Conservation (phyloP, 2,113 vertebrate species). For the Cinclus cinclus region DNA sequence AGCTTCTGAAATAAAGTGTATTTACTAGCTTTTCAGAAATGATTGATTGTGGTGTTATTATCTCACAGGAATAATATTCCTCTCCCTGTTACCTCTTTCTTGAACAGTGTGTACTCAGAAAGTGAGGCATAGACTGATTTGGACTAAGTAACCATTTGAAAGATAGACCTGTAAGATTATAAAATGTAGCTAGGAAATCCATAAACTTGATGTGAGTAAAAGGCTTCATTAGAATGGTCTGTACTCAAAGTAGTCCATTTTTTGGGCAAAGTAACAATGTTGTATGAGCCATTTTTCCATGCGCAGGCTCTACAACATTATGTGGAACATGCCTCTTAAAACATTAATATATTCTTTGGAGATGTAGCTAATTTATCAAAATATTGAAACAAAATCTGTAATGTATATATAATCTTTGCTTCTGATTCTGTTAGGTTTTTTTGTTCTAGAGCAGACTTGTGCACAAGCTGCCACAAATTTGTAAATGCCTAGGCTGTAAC, state of each 20-base stretch:
- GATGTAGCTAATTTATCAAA: not conserved
- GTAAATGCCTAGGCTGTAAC: not conserved
- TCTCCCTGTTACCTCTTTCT: not conserved
- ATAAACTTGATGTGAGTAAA: not conserved
- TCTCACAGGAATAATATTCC: not conserved
- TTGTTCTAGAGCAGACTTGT: not conserved
- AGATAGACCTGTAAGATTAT: not conserved
- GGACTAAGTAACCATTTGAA: not conserved
- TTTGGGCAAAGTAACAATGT: not conserved
- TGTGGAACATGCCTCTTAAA: not conserved
- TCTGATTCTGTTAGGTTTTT: not conserved
- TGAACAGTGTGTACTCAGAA: not conserved
- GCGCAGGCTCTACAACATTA: not conserved
- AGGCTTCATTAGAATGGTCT: not conserved
- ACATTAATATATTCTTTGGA: not conserved
- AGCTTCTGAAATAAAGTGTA: not conserved
- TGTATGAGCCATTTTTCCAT: not conserved
- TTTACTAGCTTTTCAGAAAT: not conserved
- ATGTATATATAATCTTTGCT: not conserved
- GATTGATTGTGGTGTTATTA: not conserved
- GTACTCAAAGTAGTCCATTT: not conserved
- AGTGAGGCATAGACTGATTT: not conserved
- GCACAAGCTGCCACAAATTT: not conserved
- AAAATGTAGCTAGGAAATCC: not conserved
- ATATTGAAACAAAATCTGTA: not conserved